Conservation (phyloP, 2,888 invertebrate genomes). For the Patella pellucida region DNA sequence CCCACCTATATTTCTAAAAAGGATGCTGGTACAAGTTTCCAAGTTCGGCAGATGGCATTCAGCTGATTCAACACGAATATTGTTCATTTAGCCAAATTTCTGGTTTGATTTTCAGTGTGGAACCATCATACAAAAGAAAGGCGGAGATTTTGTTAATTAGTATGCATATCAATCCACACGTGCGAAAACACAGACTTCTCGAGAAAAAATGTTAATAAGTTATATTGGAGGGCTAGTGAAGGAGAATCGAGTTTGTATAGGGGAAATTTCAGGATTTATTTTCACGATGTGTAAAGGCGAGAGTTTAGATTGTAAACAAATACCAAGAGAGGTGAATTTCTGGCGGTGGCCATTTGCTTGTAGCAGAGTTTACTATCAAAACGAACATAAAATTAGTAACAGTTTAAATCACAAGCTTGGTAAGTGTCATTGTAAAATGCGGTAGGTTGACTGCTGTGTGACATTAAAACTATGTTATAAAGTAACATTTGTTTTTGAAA, state of each 20-base stretch:
- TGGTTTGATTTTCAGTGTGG: neutral
- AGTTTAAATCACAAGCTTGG: too few species aligned
- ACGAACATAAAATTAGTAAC: too few species aligned
- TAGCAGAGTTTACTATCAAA: too few species aligned
- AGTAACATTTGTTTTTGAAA: too few species aligned
- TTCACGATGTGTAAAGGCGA: neutral
- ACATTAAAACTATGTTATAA: too few species aligned
- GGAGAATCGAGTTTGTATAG: neutral
- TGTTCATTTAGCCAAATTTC: neutral
- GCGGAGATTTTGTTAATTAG: neutral
- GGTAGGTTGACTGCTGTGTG: too few species aligned
- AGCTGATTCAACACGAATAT: slow-evolving; percentile 2
- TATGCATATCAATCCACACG: slow-evolving; percentile 3
- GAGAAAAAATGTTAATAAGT: slow-evolving; percentile 7
- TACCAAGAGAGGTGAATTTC: neutral
- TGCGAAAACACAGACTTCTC: neutral
- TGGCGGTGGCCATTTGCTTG: neutral
- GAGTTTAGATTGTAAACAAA: neutral
- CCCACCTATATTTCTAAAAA: too few species aligned
- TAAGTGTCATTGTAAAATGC: too few species aligned
- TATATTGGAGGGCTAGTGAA: neutral
- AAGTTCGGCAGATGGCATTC: neutral
- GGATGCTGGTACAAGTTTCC: too few species aligned
- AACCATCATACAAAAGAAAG: slow-evolving; percentile 2
- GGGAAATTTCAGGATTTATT: neutral